Percentiles rank a stretch among this genome's conserved stretches.
These are phyloP conservation scores for Penaeus indicus DNA, from an alignment of 1,140 invertebrate species.

Conservation along the genomic window DNA sequence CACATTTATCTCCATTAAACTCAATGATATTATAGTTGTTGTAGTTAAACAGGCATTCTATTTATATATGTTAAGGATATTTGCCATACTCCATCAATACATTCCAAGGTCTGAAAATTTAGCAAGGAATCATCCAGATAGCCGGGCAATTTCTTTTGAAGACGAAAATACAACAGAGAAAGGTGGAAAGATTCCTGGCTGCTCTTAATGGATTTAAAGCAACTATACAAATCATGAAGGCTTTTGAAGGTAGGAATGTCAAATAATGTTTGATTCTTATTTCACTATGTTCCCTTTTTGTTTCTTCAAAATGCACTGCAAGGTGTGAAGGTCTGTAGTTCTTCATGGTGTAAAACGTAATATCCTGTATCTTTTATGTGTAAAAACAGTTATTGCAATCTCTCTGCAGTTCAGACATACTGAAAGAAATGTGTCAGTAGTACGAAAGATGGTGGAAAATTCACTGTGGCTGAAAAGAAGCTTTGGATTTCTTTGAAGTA, in stretches of 20 bases:
- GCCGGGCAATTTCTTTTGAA: conserved; percentile 93
- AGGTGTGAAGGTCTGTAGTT: not conserved
- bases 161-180: conserved; percentile 87
- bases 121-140: conserved; percentile 89
- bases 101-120: conserved; percentile 84
- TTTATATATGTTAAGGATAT: not conserved
- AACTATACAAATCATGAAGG: conserved; percentile 76
- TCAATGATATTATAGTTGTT: not conserved
- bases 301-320: not conserved
- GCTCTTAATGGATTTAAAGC: conserved; percentile 84
- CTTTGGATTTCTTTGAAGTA: conserved; percentile 87
- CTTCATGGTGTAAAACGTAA: not conserved
- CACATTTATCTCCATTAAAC: not conserved
- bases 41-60: no score
- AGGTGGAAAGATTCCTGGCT: conserved; percentile 87
- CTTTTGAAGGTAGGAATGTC: conserved; percentile 76
- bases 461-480: conserved; percentile 82
- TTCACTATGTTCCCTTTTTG: not conserved
- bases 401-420: conserved; percentile 67
- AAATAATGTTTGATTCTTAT: conserved; percentile 13
- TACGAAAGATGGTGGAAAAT: conserved; percentile 75
- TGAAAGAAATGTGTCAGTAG: conserved; percentile 71
- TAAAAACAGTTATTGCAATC: conserved; percentile 1
- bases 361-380: not conserved
- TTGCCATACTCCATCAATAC: conserved; percentile 81